Base-by-base conservation (phyloP, 2,113 vertebrate genomes). In the Propithecus coquereli region DNA sequence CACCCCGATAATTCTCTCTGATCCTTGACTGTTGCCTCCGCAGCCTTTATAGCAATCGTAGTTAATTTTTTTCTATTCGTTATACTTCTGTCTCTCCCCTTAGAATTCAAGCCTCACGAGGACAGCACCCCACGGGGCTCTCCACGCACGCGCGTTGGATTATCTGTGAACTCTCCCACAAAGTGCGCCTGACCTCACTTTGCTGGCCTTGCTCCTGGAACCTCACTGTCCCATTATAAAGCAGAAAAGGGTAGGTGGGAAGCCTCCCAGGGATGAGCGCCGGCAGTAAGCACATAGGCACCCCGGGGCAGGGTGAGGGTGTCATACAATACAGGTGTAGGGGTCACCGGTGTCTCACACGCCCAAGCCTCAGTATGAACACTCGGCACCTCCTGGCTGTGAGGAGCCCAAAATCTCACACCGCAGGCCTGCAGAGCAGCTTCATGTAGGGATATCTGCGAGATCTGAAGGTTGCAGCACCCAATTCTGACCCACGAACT, bases 141-240 rank as follows among this genome's bases (percentile, higher is more conserved):
- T 37, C 45, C 12, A 30, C 7, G 4, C 32, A 8, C 0, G 0
- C 25, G 17, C 20, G 40, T 0, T n/a, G 10, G 4, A 27, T n/a
- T 7, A 22, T 22, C 23, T 8, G 5, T 6, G 25, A 4, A 16
- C 54, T 80, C 57, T 68, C 3, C 54, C 18, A 66, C 27, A 23
- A 40, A 10, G 20, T 5, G 45, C 2, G 4, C 23, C n/a, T 87
- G 89, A 50, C 27, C 50, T 45, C 18, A 2, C 4, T 22, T 22
- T 14, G 32, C 34, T 43, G 37, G 11, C 2, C 12, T 27, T 18
- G n/a, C 34, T 57, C 37, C 74, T 32, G 43, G 12, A 45, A 34
- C 6, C 34, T 45, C 40, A 14, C 9, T 30, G 10, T 27, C 2
- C 18, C 45, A 47, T 43, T 3, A 2, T 2, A 37, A 71, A 84